Base-by-base conservation (phyloP, 2,113 vertebrate genomes). In the Oreochromis spilurus region DNA sequence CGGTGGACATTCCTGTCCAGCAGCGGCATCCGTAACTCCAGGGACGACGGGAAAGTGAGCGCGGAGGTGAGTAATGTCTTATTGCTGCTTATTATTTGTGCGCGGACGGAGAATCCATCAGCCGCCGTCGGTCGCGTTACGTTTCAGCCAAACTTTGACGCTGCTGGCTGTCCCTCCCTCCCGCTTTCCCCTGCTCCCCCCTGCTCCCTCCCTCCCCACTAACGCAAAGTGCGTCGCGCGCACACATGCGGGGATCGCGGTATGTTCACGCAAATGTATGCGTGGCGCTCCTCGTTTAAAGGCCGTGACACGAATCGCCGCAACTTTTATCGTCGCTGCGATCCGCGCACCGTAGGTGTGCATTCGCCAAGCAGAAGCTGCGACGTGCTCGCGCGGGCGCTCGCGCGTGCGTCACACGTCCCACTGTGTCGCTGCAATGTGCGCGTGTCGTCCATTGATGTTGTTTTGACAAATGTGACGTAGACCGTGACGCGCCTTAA, bases 401-500 rank as follows among this genome's bases (percentile, higher is more conserved):
- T 7, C 8, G 19, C 5, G 11, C 29, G 43, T 16, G 70, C 52
- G 7, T 40, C n/a, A 5, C 26, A 5, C 34, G 19, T 34, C 8
- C 9, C 9, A 38, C 70, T 9, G 78, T 43, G 54, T 81, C 54
- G 7, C 45, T 34, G 81, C 36, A 29, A 65, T 16, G 83, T 7
- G 65, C 70, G 43, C 79, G 83, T 21, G 72, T 80, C 92, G 85
- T 81, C 84, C 89, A 81, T 82, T 89, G 90, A 93, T 93, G 91
- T 93, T 94, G 91, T 95, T 92, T 91, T 93, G 92, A 91, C 91
- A 86, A 86, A 36, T 83, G 83, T 94, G 92, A 95, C 94, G 94
- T 95, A 94, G 88, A 21, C 1, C 88, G 91, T 95, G 92, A 95
- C 93, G 94, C 87, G 87, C 79, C 78, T 52, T 17, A 50, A 67